A percentile compares a stretch with the other conserved stretches of the same genome.
Evolutionary conservation across 2,797 vertebrate genomes (phyloP).

Genomic region (Dromococcyx pavoninus): DNA sequence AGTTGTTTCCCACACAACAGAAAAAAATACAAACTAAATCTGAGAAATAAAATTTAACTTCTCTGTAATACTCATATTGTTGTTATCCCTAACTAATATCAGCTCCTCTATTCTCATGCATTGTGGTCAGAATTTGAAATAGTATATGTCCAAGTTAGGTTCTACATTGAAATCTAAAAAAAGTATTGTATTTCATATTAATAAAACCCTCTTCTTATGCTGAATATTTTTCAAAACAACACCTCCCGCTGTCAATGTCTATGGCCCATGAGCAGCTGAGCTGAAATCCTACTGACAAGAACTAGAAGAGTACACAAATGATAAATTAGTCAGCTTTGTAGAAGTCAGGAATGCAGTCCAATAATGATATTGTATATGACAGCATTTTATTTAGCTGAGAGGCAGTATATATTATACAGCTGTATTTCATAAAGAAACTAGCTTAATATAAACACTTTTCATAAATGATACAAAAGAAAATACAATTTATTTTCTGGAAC

Average conservation of each 20-base stretch:
- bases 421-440: neutral
- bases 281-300: conserved; percentile 69
- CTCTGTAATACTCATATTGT: neutral
- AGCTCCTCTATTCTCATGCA: neutral
- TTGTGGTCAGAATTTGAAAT: neutral
- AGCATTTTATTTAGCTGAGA: conserved; percentile 15
- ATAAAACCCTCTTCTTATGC: conserved; percentile 52
- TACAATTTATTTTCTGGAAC: neutral
- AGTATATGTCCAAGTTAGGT: neutral
- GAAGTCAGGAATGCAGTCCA: conserved; percentile 48
- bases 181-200: neutral
- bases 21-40: neutral
- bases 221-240: conserved; percentile 71
- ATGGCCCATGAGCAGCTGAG: conserved; percentile 71
- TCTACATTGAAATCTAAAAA: neutral
- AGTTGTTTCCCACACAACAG: neutral
- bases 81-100: neutral
- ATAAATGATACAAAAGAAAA: neutral
- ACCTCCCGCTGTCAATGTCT: conserved; percentile 73
- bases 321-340: conserved; percentile 71
- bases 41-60: neutral
- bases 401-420: neutral
- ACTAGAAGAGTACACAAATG: conserved; percentile 66
- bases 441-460: conserved; percentile 51
- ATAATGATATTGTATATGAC: conserved; percentile 28